phyloP scores from a whole-genome alignment of 2,888 invertebrate species.

The Plagiodera versicolora region DNA sequence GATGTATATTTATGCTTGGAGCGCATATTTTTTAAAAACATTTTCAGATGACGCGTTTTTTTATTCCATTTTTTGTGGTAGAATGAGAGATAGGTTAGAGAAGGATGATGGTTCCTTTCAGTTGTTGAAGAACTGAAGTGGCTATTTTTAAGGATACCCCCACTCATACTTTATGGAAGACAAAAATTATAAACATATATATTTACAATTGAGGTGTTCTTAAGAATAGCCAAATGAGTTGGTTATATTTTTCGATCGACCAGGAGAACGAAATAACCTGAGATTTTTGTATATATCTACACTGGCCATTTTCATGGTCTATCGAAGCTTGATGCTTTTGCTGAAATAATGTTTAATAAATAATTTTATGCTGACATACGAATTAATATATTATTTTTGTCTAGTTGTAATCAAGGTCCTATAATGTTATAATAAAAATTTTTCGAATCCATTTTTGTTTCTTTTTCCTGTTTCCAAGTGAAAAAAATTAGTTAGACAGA shows the following conservation, averaged over 20 bases:
- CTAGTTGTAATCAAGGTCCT: conserved; percentile 34
- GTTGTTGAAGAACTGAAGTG: conserved; percentile 26
- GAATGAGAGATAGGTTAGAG: conserved; percentile 24
- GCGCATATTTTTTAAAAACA: conserved; percentile 41
- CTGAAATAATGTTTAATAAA: conserved; percentile 32
- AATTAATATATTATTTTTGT: conserved; percentile 37
- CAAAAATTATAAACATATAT: conserved; percentile 18
- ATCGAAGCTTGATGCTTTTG: conserved; percentile 38
- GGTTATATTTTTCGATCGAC: conserved; percentile 49
- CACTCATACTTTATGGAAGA: conserved; percentile 8
- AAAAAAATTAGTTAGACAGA: too few relatives aligned
- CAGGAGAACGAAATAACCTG: conserved; percentile 45
- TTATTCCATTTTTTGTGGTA: conserved; percentile 40
- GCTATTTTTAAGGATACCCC: conserved; percentile 24
- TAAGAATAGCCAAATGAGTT: conserved; percentile 18
- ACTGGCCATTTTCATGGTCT: conserved; percentile 47
- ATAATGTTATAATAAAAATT: conserved; percentile 26
- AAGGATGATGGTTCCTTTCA: conserved; percentile 42
- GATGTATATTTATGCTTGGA: conserved; percentile 38
- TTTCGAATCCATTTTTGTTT: not conserved
- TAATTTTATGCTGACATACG: conserved; percentile 35
- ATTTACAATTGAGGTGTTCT: conserved; percentile 14
- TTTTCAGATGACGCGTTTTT: conserved; percentile 33
- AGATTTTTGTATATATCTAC: conserved; percentile 55
- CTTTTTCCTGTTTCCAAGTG: too few relatives aligned